Evolutionary conservation across 2,888 invertebrate species (phyloP).

Genomic region (Anodontia alba): DNA sequence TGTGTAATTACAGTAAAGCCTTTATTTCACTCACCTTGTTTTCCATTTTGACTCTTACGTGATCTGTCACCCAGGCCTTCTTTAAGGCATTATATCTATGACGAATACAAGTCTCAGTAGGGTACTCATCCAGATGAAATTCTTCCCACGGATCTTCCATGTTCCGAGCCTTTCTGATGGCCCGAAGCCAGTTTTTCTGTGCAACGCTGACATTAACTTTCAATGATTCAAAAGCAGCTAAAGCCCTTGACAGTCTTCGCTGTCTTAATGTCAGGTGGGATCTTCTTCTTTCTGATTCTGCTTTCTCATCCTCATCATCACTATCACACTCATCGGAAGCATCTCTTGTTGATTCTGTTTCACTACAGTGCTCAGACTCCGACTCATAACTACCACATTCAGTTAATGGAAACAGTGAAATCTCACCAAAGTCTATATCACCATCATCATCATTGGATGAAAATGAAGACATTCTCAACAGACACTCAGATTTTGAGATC

Average conservation of each 20-base stretch:
- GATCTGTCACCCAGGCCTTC: constrained; percentile 86
- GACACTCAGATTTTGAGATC: not conserved
- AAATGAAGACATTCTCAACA: constrained; percentile 14
- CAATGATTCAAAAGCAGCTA: constrained; percentile 58
- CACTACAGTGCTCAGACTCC: constrained; percentile 46
- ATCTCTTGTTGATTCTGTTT: constrained; percentile 54
- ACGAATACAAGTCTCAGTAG: constrained; percentile 85
- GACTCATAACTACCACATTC: constrained; percentile 63
- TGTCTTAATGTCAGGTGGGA: constrained; percentile 77
- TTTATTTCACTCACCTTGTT: constrained; percentile 81
- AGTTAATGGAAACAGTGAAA: constrained; percentile 75
- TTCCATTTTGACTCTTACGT: constrained; percentile 86
- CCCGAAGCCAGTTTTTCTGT: constrained; percentile 76
- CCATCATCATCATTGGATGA: constrained; percentile 42
- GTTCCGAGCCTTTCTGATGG: constrained; percentile 76
- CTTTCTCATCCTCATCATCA: constrained; percentile 39
- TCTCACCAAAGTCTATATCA: constrained; percentile 69
- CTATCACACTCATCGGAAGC: constrained; percentile 66
- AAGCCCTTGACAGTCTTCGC: constrained; percentile 70
- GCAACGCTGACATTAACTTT: constrained; percentile 56
- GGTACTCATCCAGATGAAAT: constrained; percentile 85
- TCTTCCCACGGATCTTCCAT: constrained; percentile 86
- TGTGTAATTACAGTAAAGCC: too few species aligned
- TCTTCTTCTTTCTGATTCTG: constrained; percentile 55
- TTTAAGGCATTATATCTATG: constrained; percentile 86